Base-by-base conservation (phyloP, 2,113 vertebrate genomes). In the Cinclus cinclus region DNA sequence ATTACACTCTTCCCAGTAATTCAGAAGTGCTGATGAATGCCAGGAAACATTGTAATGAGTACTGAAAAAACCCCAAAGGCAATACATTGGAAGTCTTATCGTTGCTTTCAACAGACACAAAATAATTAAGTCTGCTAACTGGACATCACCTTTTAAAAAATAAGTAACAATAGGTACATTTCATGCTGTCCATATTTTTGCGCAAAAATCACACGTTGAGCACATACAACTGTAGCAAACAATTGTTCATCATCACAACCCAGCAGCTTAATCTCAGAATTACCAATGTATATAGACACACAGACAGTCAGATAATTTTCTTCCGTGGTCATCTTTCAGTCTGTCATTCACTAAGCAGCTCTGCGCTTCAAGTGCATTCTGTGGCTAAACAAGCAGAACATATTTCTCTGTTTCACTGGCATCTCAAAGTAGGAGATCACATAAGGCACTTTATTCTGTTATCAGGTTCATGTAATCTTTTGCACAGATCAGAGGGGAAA, bases 1-100 rank as follows among this genome's bases (percentile, higher is more conserved):
- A 96, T 94, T 83, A 87, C 80, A 92, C 60, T 96, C 86, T 92
- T 96, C 83, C 73, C 75, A 84, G 89, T 87, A 95, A 95, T 96
- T 93, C 49, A 84, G 64, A 94, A 93, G 92, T 59, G 86, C 70
- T 93, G 91, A 93, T 91, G 91, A 94, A 89, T 37, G 52, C 92
- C 76, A 93, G 86, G 83, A 92, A 94, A 92, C 68, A 83, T 27
- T 83, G 52, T 83, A 92, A 92, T 56, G 64, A 81, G 52, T 83
- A 81, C 56, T 65, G 21, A 53, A 52, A 37, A 75, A 70, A 41
- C 10, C 58, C 41, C 52, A 68, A 80, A 75, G 50, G 59, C 71
- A 94, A 83, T 86, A 77, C 22, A 52, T 24, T 89, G 52, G 76
- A 92, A 87, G 52, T 30, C n/a, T 83, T 92, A 86, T 24, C 78